Conservation (phyloP, 2,888 invertebrate species). For the Tinea pellionella region DNA sequence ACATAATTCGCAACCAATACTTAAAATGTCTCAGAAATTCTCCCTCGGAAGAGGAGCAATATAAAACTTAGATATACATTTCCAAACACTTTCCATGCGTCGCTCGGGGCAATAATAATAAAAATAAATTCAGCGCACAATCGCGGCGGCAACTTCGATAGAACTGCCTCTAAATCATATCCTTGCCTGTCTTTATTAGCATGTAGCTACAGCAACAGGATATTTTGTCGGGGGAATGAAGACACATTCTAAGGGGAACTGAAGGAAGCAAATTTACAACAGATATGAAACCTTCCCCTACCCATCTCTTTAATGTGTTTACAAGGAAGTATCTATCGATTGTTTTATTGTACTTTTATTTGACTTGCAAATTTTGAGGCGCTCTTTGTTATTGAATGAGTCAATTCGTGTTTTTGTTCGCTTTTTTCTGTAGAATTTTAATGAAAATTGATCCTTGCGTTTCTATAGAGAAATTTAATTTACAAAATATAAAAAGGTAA, state of each 20-base stretch:
- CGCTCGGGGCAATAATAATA: constrained; percentile 49
- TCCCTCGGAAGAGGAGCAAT: not conserved
- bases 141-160: constrained; percentile 11
- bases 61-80: not conserved
- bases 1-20: constrained; percentile 1
- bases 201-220: constrained; percentile 50
- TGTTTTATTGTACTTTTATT: constrained; percentile 64
- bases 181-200: constrained; percentile 52
- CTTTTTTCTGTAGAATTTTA: not conserved
- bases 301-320: constrained; percentile 65
- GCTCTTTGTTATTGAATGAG: not conserved
- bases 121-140: constrained; percentile 41
- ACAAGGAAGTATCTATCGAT: constrained; percentile 68
- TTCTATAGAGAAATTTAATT: not conserved
- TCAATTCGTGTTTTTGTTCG: not conserved
- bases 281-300: constrained; percentile 18
- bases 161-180: constrained; percentile 38
- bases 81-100: constrained; percentile 35
- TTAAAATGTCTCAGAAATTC: not conserved
- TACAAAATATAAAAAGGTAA: not conserved
- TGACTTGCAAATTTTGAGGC: constrained; percentile 52
- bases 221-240: constrained; percentile 51
- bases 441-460: not conserved
- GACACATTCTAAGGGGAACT: constrained; percentile 41
- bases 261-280: constrained; percentile 13